Evolutionary conservation across 2,113 vertebrate genomes (phyloP).

Genomic region (Pseudorhombus dupliciocellatus): DNA sequence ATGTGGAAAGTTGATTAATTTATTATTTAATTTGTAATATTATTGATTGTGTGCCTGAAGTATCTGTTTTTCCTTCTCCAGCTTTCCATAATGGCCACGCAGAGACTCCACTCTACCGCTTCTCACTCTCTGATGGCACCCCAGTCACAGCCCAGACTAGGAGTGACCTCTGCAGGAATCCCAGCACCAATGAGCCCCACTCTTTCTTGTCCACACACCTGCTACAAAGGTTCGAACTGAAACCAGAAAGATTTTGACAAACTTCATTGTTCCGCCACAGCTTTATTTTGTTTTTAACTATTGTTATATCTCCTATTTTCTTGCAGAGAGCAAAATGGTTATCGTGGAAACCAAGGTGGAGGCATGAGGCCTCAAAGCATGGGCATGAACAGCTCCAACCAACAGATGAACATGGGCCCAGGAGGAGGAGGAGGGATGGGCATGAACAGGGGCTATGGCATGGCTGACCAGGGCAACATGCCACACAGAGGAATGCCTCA

Average conservation of each 20-base stretch:
- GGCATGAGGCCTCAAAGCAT: constrained; percentile 84
- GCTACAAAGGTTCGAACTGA: constrained; percentile 87
- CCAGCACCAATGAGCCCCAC: constrained; percentile 88
- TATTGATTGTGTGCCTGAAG: not conserved
- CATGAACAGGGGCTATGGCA: constrained; percentile 78
- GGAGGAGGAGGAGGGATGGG: constrained; percentile 83
- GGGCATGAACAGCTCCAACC: constrained; percentile 80
- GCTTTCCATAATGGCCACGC: constrained; percentile 91
- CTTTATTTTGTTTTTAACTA: not conserved
- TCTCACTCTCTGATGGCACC: constrained; percentile 95
- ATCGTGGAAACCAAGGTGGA: constrained; percentile 85
- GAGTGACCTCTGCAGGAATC: constrained; percentile 91
- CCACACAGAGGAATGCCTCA: constrained; percentile 73
- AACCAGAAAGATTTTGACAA: too few species aligned
- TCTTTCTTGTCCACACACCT: constrained; percentile 95
- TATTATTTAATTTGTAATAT: too few species aligned
- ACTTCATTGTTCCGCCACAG: not conserved
- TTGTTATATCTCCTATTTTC: not conserved
- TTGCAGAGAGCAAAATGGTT: constrained; percentile 91
- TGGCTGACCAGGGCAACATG: constrained; percentile 78
- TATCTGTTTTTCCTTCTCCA: constrained; percentile 63
- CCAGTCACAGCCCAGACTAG: constrained; percentile 94
- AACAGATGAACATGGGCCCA: constrained; percentile 85
- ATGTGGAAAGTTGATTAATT: too few species aligned
- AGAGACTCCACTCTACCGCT: constrained; percentile 93